These are phyloP conservation scores for Spheniscus humboldti DNA, from an alignment of 2,797 vertebrate species.

Conservation along the genomic window DNA sequence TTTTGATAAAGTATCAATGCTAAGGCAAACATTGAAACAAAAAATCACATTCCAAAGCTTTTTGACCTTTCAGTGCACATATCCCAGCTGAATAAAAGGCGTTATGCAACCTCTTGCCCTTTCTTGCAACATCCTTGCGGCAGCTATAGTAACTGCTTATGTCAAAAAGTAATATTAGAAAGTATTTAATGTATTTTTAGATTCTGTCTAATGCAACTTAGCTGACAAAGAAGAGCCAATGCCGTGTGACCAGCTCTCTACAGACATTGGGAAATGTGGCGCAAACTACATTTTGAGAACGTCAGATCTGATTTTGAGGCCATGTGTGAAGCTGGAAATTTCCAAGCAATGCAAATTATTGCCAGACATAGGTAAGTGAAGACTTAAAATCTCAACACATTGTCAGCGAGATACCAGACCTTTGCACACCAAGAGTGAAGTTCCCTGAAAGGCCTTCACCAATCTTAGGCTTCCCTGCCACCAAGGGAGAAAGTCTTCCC, in stretches of 20 bases:
- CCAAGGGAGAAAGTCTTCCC: not conserved
- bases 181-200: constrained; percentile 54
- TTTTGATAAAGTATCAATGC: not conserved
- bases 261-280: not conserved
- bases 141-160: constrained; percentile 20
- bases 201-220: constrained; percentile 34
- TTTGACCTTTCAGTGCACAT: not conserved
- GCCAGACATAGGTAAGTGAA: not conserved
- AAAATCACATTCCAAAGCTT: not conserved
- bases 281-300: not conserved
- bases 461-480: not conserved
- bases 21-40: not conserved
- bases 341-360: not conserved
- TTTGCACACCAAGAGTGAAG: not conserved
- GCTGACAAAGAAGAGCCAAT: constrained; percentile 3
- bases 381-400: not conserved
- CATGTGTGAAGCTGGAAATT: not conserved
- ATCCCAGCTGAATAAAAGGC: not conserved
- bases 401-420: not conserved
- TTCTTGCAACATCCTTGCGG: not conserved
- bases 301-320: not conserved
- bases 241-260: not conserved
- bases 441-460: not conserved
- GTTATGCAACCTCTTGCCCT: not conserved
- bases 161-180: constrained; percentile 38